Base-by-base conservation (phyloP, 2,888 invertebrate species). In the Leptinotarsa rubiginosa region DNA sequence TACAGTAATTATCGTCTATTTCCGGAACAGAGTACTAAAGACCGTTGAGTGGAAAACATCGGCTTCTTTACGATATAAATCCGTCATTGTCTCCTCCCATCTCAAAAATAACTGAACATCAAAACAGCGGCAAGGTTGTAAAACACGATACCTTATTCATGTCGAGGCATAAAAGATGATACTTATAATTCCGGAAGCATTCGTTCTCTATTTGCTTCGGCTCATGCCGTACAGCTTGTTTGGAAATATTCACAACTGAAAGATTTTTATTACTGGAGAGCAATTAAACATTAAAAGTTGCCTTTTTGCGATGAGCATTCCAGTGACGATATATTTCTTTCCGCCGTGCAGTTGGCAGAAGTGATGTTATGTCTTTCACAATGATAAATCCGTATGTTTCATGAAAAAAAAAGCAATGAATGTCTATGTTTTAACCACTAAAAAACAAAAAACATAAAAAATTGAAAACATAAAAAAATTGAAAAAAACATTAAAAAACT, bases 91-190 rank as follows among this genome's bases (percentile, higher is more conserved):
- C 56, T 22, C 62, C 47, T 18, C 68, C 16, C 69, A 66, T 25
- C 65, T 69, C 59, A 31, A 65, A 69, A 73, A 69, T 73, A 73
- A 69, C 65, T 52, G 31, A 70, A 56, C 65, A 73, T 70, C 68
- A 70, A 73, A 73, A 66, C 59, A 59, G 56, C 56, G 70, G 73
- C 54, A 73, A 66, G 66, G 73, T 59, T 69, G 56, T 77, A 75
- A 77, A 77, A 75, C 71, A 54, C 66, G 74, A 76, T 71, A 72
- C 71, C 66, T 74, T 76, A 74, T 73, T 70, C 66, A 77, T 73
- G 71, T 69, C 59, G 56, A 59, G 56, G 69, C 73, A 64, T 75
- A 77, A 75, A 74, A 50, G 70, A 47, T 25, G 50, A 66, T 66
- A 69, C 70, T 77, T 73, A 72, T 66, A 73, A 75, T 75, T 73